Percentiles rank a stretch among this genome's conserved stretches.
phyloP scores from a whole-genome alignment of 2,113 vertebrate genomes.

The Nothoprocta pentlandii region DNA sequence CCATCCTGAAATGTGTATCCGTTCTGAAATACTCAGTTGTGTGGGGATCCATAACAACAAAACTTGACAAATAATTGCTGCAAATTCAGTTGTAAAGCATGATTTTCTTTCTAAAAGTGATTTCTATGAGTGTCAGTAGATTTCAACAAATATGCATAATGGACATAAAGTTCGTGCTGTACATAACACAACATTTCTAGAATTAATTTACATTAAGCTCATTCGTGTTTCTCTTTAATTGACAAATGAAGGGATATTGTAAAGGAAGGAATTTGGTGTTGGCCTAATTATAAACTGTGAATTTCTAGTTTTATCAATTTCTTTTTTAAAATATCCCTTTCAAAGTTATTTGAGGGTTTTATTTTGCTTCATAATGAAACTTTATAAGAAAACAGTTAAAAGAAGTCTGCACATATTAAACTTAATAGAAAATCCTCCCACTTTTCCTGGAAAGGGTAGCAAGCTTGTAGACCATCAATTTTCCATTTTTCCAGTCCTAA shows the following conservation, averaged over 20 bases:
- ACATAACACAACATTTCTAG: slow-evolving; percentile 70
- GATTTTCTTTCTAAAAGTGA: not conserved
- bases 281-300: slow-evolving; percentile 73
- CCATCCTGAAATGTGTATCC: slow-evolving; percentile 48
- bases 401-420: not conserved
- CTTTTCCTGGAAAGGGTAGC: not conserved
- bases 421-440: not conserved
- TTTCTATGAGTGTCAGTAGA: slow-evolving; percentile 60
- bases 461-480: slow-evolving; percentile 37
- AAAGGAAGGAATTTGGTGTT: slow-evolving; percentile 70
- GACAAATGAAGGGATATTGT: slow-evolving; percentile 60
- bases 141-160: slow-evolving; percentile 62
- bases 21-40: slow-evolving; percentile 46
- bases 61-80: slow-evolving; percentile 62
- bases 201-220: slow-evolving; percentile 65
- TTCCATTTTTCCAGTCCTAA: not conserved
- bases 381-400: not conserved
- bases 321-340: slow-evolving; percentile 51
- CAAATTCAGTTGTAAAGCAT: slow-evolving; percentile 46
- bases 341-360: slow-evolving; percentile 36
- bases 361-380: slow-evolving; percentile 34
- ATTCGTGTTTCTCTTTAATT: slow-evolving; percentile 68
- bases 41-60: slow-evolving; percentile 64
- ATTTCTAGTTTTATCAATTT: slow-evolving; percentile 66
- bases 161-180: slow-evolving; percentile 70